Conservation (phyloP, 1,140 invertebrate genomes). For the Drosophila parabipectinata region DNA sequence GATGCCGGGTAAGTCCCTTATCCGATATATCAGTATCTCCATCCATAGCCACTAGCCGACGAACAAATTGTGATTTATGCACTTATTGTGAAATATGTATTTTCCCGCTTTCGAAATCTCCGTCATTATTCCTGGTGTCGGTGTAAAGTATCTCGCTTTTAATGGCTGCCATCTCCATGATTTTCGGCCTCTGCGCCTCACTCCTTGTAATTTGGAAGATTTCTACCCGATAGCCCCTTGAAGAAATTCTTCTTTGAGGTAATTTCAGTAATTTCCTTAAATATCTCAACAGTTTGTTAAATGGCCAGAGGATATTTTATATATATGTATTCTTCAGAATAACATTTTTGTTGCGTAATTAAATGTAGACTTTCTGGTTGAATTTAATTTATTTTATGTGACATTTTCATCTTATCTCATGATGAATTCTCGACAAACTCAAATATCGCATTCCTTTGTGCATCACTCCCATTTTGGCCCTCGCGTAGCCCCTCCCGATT, state of each 20-base stretch:
- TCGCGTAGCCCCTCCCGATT: not conserved
- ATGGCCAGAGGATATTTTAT: constrained; percentile 13
- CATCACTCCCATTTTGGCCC: not conserved
- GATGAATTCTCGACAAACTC: not conserved
- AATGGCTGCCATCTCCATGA: constrained; percentile 28
- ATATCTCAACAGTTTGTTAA: constrained; percentile 46
- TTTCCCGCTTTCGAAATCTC: constrained; percentile 28
- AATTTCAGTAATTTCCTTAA: constrained; percentile 45
- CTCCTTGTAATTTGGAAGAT: constrained; percentile 24
- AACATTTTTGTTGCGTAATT: not conserved
- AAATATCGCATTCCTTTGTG: not conserved
- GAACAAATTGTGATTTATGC: constrained; percentile 48
- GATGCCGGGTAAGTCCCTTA: constrained; percentile 37
- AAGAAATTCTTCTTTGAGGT: constrained; percentile 10
- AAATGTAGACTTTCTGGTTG: no score
- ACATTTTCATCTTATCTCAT: not conserved
- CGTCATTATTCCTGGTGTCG: constrained; percentile 19
- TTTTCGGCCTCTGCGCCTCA: constrained; percentile 6
- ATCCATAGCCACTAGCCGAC: not conserved
- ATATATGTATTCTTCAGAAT: not conserved
- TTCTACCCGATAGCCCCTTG: constrained; percentile 3
- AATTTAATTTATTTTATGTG: no score
- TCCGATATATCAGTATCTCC: constrained; percentile 19
- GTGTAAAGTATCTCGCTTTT: constrained; percentile 33
- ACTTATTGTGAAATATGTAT: constrained; percentile 40